These are phyloP conservation scores for Phyllopteryx taeniolatus DNA, from an alignment of 2,113 vertebrate genomes.

Conservation along the genomic window DNA sequence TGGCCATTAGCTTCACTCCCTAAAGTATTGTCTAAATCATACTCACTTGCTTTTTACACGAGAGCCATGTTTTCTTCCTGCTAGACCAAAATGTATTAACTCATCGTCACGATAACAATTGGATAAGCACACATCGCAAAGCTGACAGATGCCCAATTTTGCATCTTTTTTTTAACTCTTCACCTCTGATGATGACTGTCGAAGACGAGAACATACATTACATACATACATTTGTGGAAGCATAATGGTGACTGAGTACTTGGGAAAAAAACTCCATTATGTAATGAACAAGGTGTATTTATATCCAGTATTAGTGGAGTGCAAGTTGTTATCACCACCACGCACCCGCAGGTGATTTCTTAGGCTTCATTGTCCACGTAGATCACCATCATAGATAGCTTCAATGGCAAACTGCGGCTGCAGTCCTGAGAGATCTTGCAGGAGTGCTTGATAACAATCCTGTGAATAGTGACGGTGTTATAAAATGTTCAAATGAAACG, in stretches of 20 bases:
- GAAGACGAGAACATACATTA: background rate
- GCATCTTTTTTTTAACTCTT: background rate
- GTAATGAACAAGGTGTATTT: conserved; percentile 3
- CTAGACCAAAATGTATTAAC: background rate
- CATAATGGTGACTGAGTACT: too few species aligned
- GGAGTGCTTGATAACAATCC: background rate
- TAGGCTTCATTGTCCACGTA: conserved; percentile 5
- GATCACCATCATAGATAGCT: background rate
- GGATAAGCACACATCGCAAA: background rate
- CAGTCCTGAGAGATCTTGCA: background rate
- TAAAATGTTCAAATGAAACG: conserved; percentile 2
- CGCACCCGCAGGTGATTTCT: conserved; percentile 1
- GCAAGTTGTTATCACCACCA: background rate
- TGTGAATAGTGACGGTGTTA: background rate
- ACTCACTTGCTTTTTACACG: too few species aligned
- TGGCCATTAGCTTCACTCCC: too few species aligned
- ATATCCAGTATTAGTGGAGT: background rate
- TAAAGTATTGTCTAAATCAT: too few species aligned
- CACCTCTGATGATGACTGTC: background rate
- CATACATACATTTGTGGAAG: background rate
- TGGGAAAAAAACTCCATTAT: background rate
- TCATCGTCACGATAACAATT: too few species aligned
- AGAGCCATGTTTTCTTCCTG: too few species aligned
- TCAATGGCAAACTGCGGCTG: background rate
- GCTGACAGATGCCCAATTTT: background rate